These are phyloP conservation scores for Drosophila quasianomalipes DNA, from an alignment of 2,888 invertebrate genomes.

Conservation along the genomic window DNA sequence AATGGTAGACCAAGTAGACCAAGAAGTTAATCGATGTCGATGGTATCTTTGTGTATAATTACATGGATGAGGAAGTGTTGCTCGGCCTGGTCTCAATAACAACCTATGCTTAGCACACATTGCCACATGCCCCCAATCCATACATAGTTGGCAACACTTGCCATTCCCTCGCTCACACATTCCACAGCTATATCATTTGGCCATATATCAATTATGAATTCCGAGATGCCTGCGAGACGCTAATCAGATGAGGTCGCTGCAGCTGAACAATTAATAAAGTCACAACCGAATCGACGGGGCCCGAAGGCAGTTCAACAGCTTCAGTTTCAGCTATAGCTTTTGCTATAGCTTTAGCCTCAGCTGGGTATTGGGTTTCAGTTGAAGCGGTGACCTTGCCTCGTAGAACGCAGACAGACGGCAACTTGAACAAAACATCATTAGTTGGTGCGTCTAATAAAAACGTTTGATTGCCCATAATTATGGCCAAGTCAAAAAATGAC, in stretches of 20 bases:
- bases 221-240: constrained; percentile 41
- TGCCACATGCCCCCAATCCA: constrained; percentile 37
- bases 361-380: constrained; percentile 21
- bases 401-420: constrained; percentile 6
- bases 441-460: constrained; percentile 68
- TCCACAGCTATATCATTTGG: constrained; percentile 54
- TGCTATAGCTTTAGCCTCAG: not conserved
- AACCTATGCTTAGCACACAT: constrained; percentile 22
- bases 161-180: constrained; percentile 35
- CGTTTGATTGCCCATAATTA: constrained; percentile 74
- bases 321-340: not conserved
- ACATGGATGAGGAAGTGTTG: constrained; percentile 4
- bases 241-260: constrained; percentile 42
- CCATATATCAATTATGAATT: constrained; percentile 61
- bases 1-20: not conserved
- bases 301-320: constrained; percentile 13
- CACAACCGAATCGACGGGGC: constrained; percentile 19
- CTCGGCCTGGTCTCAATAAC: not conserved
- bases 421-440: constrained; percentile 61
- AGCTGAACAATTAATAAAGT: constrained; percentile 39
- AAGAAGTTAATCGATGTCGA: not conserved
- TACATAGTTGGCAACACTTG: constrained; percentile 35
- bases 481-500: constrained; percentile 52
- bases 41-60: constrained; percentile 11
- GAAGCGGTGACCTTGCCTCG: constrained; percentile 44